Conservation (phyloP, 2,113 vertebrate species). For the Upupa epops region DNA sequence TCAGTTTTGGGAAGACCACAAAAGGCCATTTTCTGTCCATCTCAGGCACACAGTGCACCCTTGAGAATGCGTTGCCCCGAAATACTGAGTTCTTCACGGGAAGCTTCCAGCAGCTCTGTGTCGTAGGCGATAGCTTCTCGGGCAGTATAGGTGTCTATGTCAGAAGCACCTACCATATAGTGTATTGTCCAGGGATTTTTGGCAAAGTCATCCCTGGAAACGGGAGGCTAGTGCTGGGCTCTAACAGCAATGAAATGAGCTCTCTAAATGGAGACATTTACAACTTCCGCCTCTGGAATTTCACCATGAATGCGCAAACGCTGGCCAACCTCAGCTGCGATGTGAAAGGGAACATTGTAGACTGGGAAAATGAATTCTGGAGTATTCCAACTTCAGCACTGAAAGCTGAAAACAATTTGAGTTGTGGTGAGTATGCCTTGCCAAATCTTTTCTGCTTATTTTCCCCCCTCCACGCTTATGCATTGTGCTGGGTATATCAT, state of each 20-base stretch:
- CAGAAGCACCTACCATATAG: slow-evolving; percentile 59
- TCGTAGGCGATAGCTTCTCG: slow-evolving; percentile 77
- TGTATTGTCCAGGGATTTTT: slow-evolving; percentile 66
- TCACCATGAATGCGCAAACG: slow-evolving; percentile 76
- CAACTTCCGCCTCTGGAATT: slow-evolving; percentile 93
- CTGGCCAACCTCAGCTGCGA: slow-evolving; percentile 84
- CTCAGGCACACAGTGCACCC: slow-evolving; percentile 68
- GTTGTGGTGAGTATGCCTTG: slow-evolving; percentile 89
- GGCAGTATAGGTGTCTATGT: slow-evolving; percentile 73
- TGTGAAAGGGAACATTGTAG: slow-evolving; percentile 83
- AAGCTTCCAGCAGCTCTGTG: slow-evolving; percentile 82
- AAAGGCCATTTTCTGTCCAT: slow-evolving; percentile 67
- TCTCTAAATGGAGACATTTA: slow-evolving; percentile 87
- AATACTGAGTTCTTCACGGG: slow-evolving; percentile 75
- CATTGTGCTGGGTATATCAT: slow-evolving; percentile 10
- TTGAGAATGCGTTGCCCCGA: slow-evolving; percentile 68
- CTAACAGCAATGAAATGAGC: slow-evolving; percentile 61
- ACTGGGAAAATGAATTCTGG: slow-evolving; percentile 95
- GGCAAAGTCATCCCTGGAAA: slow-evolving; percentile 70
- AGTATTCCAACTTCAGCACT: slow-evolving; percentile 80
- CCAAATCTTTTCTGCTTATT: slow-evolving; percentile 40
- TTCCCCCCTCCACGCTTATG: background rate
- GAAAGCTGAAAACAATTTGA: slow-evolving; percentile 87
- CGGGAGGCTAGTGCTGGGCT: slow-evolving; percentile 82
- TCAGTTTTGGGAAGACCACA: slow-evolving; percentile 77